Conservation (phyloP, 2,888 invertebrate genomes). For the Cacoxenus indagator region DNA sequence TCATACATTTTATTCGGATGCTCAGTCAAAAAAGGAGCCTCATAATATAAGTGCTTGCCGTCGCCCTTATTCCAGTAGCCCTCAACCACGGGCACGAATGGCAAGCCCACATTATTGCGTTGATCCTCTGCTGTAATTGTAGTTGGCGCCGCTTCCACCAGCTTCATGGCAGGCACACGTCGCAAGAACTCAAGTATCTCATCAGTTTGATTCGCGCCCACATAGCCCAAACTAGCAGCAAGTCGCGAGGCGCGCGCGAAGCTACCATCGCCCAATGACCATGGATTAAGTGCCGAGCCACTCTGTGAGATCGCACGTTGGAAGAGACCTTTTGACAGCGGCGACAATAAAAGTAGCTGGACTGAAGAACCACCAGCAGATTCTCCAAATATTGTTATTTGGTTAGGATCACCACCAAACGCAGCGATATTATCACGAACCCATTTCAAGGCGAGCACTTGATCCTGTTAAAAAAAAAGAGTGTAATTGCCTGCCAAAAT, state of each 20-base stretch:
- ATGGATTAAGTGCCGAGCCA: slow-evolving; percentile 75
- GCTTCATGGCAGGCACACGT: slow-evolving; percentile 74
- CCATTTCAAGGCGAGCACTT: slow-evolving; percentile 76
- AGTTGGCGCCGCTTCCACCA: slow-evolving; percentile 74
- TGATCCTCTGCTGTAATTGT: slow-evolving; percentile 73
- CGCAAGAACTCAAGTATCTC: slow-evolving; percentile 75
- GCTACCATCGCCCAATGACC: slow-evolving; percentile 74
- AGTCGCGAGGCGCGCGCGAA: slow-evolving; percentile 73
- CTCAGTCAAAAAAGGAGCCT: slow-evolving; percentile 73
- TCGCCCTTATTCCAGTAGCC: slow-evolving; percentile 69
- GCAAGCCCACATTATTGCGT: slow-evolving; percentile 75
- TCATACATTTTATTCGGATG: slow-evolving; percentile 72
- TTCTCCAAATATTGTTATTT: slow-evolving; percentile 76
- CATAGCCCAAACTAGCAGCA: slow-evolving; percentile 74
- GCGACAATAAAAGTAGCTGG: slow-evolving; percentile 74
- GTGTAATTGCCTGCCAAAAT: not conserved
- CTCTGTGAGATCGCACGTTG: slow-evolving; percentile 77
- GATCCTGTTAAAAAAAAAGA: slow-evolving; percentile 70
- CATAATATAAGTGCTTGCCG: slow-evolving; percentile 65
- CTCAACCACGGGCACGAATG: slow-evolving; percentile 74
- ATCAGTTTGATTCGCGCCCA: slow-evolving; percentile 73
- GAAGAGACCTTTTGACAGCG: slow-evolving; percentile 75
- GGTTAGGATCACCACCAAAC: slow-evolving; percentile 75
- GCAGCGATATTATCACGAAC: slow-evolving; percentile 75
- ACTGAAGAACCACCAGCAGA: slow-evolving; percentile 76